phyloP scores from a whole-genome alignment of 2,113 vertebrate species.

The Carassius carassius region DNA sequence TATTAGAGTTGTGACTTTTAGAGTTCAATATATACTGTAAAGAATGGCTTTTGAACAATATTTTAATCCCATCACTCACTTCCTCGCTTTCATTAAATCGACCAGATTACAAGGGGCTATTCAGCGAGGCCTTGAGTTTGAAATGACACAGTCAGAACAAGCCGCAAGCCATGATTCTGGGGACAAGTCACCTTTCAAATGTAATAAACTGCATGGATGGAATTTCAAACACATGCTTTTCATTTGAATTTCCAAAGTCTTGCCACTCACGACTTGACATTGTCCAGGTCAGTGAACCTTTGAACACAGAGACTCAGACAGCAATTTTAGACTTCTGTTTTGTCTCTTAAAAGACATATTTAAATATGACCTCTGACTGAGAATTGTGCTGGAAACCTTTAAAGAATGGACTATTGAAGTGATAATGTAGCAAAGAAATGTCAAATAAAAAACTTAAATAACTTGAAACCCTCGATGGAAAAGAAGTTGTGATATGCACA shows the following conservation, averaged over 20 bases:
- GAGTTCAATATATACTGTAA: conserved; percentile 77
- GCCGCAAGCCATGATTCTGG: conserved; percentile 61
- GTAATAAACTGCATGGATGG: conserved; percentile 48
- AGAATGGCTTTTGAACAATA: conserved; percentile 74
- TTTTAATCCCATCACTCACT: conserved; percentile 73
- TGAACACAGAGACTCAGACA: conserved; percentile 43
- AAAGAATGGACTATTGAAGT: conserved; percentile 10
- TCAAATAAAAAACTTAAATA: conserved; percentile 6
- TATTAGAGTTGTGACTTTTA: conserved; percentile 72
- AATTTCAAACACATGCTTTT: conserved; percentile 37
- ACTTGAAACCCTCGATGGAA: conserved; percentile 21
- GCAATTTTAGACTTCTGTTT: conserved; percentile 38
- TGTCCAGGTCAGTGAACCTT: conserved; percentile 58
- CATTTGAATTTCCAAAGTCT: conserved; percentile 27
- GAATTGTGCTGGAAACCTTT: not conserved
- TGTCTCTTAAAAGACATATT: conserved; percentile 35
- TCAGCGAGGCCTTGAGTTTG: conserved; percentile 65
- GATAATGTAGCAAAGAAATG: conserved; percentile 27
- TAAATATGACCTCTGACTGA: conserved; percentile 38
- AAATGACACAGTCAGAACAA: conserved; percentile 59
- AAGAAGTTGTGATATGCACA: conserved; percentile 10
- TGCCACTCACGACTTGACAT: conserved; percentile 49
- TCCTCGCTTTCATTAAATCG: conserved; percentile 73
- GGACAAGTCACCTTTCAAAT: conserved; percentile 61
- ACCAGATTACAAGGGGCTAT: conserved; percentile 70